phyloP scores from a whole-genome alignment of 2,888 invertebrate genomes.

The Conus canariensis region DNA sequence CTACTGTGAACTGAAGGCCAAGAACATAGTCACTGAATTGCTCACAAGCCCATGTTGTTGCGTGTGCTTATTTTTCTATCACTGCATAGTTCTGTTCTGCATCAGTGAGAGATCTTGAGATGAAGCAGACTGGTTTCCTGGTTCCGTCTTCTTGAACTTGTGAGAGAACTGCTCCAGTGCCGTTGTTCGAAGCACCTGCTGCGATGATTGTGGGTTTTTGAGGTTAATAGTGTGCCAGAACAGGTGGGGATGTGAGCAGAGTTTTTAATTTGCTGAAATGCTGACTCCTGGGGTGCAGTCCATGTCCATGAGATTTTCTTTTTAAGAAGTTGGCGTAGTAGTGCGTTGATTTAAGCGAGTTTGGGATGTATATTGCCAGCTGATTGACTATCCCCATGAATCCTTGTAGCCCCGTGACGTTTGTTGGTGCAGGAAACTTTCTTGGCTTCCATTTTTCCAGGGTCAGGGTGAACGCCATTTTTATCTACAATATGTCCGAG shows the following conservation, averaged over 20 bases:
- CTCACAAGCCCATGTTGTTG: slow-evolving; percentile 14
- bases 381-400: too few species aligned
- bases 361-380: too few species aligned
- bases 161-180: background rate
- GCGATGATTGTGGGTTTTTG: background rate
- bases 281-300: slow-evolving; percentile 6
- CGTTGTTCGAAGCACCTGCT: slow-evolving; percentile 3
- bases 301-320: slow-evolving; percentile 11
- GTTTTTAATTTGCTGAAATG: background rate
- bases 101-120: background rate
- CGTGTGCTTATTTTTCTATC: slow-evolving; percentile 20
- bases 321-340: background rate
- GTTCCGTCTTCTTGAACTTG: background rate
- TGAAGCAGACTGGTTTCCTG: background rate
- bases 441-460: background rate
- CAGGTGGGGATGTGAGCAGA: slow-evolving; percentile 26
- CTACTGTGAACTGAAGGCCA: background rate
- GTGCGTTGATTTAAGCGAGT: too few species aligned
- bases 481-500: slow-evolving; percentile 7
- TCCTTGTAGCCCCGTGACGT: background rate
- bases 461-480: background rate
- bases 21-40: slow-evolving; percentile 1
- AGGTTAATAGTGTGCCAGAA: slow-evolving; percentile 19
- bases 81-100: background rate
- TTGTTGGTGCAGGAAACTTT: background rate